A percentile compares a stretch with the other conserved stretches of the same genome.
phyloP scores from a whole-genome alignment of 2,797 vertebrate genomes.

The Benthosema pterotum region DNA sequence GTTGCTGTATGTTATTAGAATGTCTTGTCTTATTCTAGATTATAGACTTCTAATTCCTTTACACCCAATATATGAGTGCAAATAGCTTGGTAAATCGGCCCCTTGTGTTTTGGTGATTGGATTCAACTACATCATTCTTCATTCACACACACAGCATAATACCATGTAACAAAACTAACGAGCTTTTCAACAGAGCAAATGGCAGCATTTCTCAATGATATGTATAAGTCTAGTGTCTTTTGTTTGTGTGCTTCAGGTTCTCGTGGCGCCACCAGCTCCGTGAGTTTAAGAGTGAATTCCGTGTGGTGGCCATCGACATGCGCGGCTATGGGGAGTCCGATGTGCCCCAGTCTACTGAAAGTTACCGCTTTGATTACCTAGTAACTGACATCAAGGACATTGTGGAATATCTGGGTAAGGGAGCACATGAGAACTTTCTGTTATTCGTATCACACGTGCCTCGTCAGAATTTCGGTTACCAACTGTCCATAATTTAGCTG shows the following conservation, averaged over 20 bases:
- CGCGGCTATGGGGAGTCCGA: conserved; percentile 97
- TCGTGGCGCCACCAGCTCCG: conserved; percentile 97
- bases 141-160: no score
- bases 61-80: no score
- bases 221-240: neutral
- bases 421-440: neutral
- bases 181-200: no score
- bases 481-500: no score
- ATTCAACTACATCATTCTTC: no score
- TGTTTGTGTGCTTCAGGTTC: conserved; percentile 81
- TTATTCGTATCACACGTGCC: conserved; percentile 40
- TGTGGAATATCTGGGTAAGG: conserved; percentile 94
- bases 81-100: no score
- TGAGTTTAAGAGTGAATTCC: conserved; percentile 98
- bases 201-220: neutral
- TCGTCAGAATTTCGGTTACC: no score
- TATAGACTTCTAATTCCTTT: no score
- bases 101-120: no score
- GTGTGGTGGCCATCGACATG: conserved; percentile 96
- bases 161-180: no score
- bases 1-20: no score
- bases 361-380: conserved; percentile 90
- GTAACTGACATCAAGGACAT: conserved; percentile 96
- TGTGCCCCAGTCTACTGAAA: conserved; percentile 86
- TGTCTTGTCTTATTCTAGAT: no score